Evolutionary conservation across 2,888 invertebrate genomes (phyloP).

Genomic region (Parnassius apollo): DNA sequence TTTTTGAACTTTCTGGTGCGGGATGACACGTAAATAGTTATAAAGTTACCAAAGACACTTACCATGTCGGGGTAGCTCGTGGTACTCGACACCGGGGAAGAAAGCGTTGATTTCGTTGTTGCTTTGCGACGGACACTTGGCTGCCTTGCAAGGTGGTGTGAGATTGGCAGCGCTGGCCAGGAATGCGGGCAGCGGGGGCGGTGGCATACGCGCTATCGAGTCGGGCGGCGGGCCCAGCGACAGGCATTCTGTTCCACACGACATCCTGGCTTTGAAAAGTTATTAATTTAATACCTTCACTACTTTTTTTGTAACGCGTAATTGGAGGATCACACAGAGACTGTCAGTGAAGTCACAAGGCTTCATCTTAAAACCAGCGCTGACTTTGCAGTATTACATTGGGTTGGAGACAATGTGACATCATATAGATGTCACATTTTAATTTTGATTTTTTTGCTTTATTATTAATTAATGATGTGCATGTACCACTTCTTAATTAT

Average conservation of each 20-base stretch:
- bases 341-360: too few relatives aligned
- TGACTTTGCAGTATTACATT: too few relatives aligned
- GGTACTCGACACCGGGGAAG: constrained; percentile 86
- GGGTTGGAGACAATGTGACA: too few relatives aligned
- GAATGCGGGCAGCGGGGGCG: constrained; percentile 91
- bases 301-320: too few relatives aligned
- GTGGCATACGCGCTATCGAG: constrained; percentile 90
- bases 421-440: too few relatives aligned
- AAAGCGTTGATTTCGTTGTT: constrained; percentile 75
- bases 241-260: constrained; percentile 82
- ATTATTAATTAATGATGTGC: too few relatives aligned
- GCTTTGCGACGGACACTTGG: constrained; percentile 82
- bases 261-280: constrained; percentile 56
- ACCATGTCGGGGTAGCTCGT: constrained; percentile 91
- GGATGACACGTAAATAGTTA: background rate
- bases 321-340: too few relatives aligned
- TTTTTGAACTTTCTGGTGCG: too few relatives aligned
- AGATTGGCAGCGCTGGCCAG: constrained; percentile 80
- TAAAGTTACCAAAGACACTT: constrained; percentile 32
- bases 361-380: too few relatives aligned
- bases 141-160: constrained; percentile 84
- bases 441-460: too few relatives aligned
- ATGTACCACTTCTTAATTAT: too few relatives aligned
- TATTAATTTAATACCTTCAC: background rate
- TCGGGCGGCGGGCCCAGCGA: constrained; percentile 89